Percentiles rank a stretch among this genome's conserved stretches.
These are phyloP conservation scores for Unio pictorum DNA, from an alignment of 2,888 invertebrate genomes.

Conservation along the genomic window DNA sequence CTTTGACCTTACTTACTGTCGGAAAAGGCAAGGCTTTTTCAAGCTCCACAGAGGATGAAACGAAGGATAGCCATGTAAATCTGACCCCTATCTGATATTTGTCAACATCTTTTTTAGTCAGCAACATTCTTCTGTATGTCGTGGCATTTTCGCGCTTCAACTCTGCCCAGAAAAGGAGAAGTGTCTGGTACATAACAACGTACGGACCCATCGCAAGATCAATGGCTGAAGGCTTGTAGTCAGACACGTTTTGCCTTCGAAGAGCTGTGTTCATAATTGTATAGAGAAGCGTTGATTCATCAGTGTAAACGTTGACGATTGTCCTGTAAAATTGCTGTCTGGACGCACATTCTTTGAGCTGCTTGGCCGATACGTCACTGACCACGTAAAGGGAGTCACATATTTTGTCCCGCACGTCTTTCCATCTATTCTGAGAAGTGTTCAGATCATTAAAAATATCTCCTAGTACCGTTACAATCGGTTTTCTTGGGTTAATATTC, in stretches of 20 bases:
- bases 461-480: conserved; percentile 15
- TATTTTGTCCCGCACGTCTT: conserved; percentile 9
- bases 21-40: too few relatives aligned
- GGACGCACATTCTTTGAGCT: conserved; percentile 5
- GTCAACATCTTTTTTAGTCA: conserved; percentile 4
- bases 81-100: conserved; percentile 15
- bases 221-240: conserved; percentile 16
- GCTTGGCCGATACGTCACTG: not conserved
- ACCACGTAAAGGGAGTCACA: conserved; percentile 12
- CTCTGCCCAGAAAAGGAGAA: conserved; percentile 14
- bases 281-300: conserved; percentile 17
- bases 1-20: too few relatives aligned
- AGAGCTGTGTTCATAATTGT: conserved; percentile 19
- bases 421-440: conserved; percentile 13
- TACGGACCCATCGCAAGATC: conserved; percentile 28
- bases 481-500: conserved; percentile 16
- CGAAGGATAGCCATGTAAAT: conserved; percentile 21
- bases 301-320: conserved; percentile 14
- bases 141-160: conserved; percentile 8
- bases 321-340: conserved; percentile 7
- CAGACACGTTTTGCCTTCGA: conserved; percentile 13
- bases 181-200: conserved; percentile 17
- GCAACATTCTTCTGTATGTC: conserved; percentile 20
- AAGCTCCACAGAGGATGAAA: conserved; percentile 1
- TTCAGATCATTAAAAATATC: conserved; percentile 25